Percentiles rank a stretch among this genome's conserved stretches.
These are phyloP conservation scores for Pangasius larnaudii DNA, from an alignment of 2,797 vertebrate genomes.

Conservation along the genomic window DNA sequence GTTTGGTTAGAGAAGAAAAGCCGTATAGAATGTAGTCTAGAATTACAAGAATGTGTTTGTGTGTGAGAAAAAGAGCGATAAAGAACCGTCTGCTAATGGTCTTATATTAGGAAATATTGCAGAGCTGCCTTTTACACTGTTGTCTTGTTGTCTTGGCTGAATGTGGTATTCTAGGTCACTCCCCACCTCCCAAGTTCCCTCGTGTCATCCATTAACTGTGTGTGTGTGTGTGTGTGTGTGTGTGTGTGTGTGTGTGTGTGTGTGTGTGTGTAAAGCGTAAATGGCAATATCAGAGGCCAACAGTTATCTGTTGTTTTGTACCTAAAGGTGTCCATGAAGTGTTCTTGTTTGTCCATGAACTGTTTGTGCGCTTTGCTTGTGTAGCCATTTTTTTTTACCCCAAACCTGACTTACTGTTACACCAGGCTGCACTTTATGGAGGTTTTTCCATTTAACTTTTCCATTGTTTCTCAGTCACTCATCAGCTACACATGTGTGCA, in stretches of 20 bases:
- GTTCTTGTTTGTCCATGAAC: background rate
- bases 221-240: constrained; percentile 39
- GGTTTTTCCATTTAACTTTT: constrained; percentile 50
- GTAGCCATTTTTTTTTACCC: constrained; percentile 20
- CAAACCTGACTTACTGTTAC: constrained; percentile 9
- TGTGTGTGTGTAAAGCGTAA: constrained; percentile 14
- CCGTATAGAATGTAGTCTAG: background rate
- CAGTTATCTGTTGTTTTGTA: constrained; percentile 21
- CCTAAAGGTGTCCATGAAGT: background rate
- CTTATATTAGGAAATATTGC: constrained; percentile 27
- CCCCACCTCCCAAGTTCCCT: constrained; percentile 50
- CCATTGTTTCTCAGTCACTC: constrained; percentile 49
- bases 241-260: constrained; percentile 33
- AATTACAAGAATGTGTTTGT: background rate
- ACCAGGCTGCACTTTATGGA: constrained; percentile 15
- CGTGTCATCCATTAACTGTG: constrained; percentile 60
- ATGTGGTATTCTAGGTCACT: constrained; percentile 63
- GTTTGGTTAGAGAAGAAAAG: constrained; percentile 28
- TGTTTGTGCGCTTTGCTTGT: background rate
- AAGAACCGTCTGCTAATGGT: constrained; percentile 16
- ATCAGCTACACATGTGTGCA: constrained; percentile 35
- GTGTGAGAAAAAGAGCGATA: background rate
- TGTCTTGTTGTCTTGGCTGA: constrained; percentile 59
- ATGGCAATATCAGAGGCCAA: constrained; percentile 13
- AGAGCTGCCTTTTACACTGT: constrained; percentile 46